Conservation (phyloP, 2,888 invertebrate genomes). For the Pseudanteris insignis region DNA sequence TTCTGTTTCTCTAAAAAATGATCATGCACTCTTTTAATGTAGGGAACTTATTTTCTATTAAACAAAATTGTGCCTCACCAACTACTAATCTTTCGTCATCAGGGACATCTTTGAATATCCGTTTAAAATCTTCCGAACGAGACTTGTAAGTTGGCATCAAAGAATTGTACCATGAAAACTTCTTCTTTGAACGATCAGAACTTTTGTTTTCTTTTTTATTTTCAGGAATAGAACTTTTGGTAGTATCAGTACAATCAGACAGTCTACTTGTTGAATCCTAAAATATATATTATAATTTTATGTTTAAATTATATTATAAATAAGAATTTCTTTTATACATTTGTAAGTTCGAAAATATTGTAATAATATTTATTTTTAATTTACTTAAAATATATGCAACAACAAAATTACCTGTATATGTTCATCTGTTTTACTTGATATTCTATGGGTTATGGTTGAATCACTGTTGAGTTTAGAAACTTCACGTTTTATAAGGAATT, state of each 20-base stretch:
- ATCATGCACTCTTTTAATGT: slow-evolving; percentile 1
- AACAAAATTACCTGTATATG: slow-evolving; percentile 35
- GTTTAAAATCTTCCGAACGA: slow-evolving; percentile 89
- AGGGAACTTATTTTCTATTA: not conserved
- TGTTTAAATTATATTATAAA: not conserved
- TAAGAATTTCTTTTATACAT: not conserved
- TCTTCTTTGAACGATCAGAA: slow-evolving; percentile 72
- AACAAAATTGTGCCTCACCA: slow-evolving; percentile 70
- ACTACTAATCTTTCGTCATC: slow-evolving; percentile 91
- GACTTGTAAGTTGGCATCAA: slow-evolving; percentile 94
- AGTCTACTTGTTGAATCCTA: slow-evolving; percentile 61
- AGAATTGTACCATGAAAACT: slow-evolving; percentile 86
- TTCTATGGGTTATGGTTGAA: slow-evolving; percentile 46
- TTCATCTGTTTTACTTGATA: slow-evolving; percentile 38
- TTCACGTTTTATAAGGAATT: slow-evolving; percentile 49
- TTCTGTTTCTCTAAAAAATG: not conserved
- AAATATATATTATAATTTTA: slow-evolving; percentile 7
- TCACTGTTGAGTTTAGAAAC: slow-evolving; percentile 46
- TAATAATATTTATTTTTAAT: too few relatives aligned
- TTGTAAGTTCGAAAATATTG: too few relatives aligned
- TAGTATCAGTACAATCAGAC: slow-evolving; percentile 60
- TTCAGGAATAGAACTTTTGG: slow-evolving; percentile 54
- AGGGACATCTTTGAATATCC: slow-evolving; percentile 91
- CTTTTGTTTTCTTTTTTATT: slow-evolving; percentile 67
- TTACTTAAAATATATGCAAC: too few relatives aligned